Evolutionary conservation across 1,140 invertebrate species (phyloP), one percentile per base, ranked within the genome.

Genomic region (Pseudomyrmex dendroicus): DNA sequence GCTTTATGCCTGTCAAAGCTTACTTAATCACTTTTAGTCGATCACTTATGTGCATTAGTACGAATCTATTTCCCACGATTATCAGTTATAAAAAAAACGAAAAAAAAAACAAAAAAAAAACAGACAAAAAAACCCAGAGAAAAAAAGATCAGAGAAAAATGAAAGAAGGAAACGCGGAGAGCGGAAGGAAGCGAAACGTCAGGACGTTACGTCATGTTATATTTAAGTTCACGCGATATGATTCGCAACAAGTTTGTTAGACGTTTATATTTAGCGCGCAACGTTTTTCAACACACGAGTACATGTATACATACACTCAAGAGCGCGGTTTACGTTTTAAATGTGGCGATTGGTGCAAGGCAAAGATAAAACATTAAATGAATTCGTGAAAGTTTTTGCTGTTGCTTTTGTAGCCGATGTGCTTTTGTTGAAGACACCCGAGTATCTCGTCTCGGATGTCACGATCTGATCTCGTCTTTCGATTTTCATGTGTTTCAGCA

Each of bases 401-500:
- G 20, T 20, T 59, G 35, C 35, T 35, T 35, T 59, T 59, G 7
- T 20, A 76, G 73, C 48, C 46, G 61, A 66, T 17, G 73, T 25
- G 54, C 44, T 35, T 35, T 35, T 77, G 25, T 72, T 48, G 22
- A 78, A 20, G 35, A 22, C 9, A 56, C 15, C 5, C 13, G 61
- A 77, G 62, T 25, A 50, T 12, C 12, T 46, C 9, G 62, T 20
- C 22, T 70, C 64, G 9, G 76, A 70, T 70, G 44, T 12, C 46
- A 57, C 48, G 67, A 78, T 80, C 66, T 80, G 76, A 80, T 72
- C n/a, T 80, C 48, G 46, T 57, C 62, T 77, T 88, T 88, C 25
- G 63, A 4, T 85, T 88, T 88, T 88, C 86, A 70, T 83, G 68
- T 82, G 73, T 88, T 88, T 70, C 66, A 86, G 62, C 61, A 61